Conservation (phyloP, 37 sponge, comb jelly and placozoan species). For the Agelas oroides region DNA sequence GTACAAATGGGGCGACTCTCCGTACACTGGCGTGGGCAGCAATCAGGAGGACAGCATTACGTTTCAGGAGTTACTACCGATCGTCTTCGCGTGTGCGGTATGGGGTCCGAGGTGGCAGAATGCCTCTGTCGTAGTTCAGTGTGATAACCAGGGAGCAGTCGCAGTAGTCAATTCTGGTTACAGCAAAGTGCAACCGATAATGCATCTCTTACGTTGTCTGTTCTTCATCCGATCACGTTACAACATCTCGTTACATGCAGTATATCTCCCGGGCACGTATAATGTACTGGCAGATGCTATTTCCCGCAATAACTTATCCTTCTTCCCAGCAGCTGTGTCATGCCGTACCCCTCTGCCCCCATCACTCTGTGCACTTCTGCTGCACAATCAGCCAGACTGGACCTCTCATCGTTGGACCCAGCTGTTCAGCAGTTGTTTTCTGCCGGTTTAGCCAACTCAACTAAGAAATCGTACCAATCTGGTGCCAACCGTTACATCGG, state of each 20-base stretch:
- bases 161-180: slow-evolving; percentile 30
- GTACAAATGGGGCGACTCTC: neutral
- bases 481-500: too few species aligned
- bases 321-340: too few species aligned
- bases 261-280: slow-evolving; percentile 20
- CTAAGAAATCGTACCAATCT: too few species aligned
- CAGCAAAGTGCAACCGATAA: slow-evolving; percentile 19
- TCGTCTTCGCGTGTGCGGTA: slow-evolving; percentile 32
- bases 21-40: too few species aligned
- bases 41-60: slow-evolving; percentile 25
- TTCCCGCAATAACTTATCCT: slow-evolving; percentile 36
- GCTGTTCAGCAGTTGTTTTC: too few species aligned
- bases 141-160: slow-evolving; percentile 59
- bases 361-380: too few species aligned
- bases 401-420: too few species aligned
- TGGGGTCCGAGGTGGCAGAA: slow-evolving; percentile 46
- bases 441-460: too few species aligned
- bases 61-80: slow-evolving; percentile 42
- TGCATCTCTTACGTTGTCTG: slow-evolving; percentile 21
- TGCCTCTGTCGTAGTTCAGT: slow-evolving; percentile 13
- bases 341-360: too few species aligned
- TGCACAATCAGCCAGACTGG: too few species aligned
- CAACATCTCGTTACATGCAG: neutral
- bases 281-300: slow-evolving; percentile 51
- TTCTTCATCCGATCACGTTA: neutral